Base-by-base conservation (phyloP, 2,888 invertebrate genomes). In the Choreutis nemorana region DNA sequence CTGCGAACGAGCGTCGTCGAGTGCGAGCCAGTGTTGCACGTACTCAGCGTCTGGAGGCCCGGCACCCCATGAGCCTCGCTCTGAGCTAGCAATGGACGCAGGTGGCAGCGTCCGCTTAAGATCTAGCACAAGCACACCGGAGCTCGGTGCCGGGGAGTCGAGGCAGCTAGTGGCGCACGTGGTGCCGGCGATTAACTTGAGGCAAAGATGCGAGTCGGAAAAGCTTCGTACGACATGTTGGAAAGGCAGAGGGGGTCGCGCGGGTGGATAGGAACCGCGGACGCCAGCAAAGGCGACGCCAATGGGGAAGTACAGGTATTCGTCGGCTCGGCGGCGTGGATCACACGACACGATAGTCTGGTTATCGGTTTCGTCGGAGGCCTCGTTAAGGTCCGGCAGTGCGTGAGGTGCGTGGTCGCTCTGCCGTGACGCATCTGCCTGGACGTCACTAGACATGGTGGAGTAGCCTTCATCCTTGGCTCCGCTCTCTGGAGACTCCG, bases 391-490 rank as follows among this genome's bases (percentile, higher is more conserved):
- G 51, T 88, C 88, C 38, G 89, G 88, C 5, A 89, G 59, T 5
- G 83, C 84, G 33, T 85, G 58, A 1, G 67, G 71, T 1, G 73
- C 77, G 37, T 82, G 72, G 46, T 83, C 83, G 34, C 83, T 84
- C 24, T 82, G 82, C 12, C 81, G 49, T 1, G 84, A 84, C 1
- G 86, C 85, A 47, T 88, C 88, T 1, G 86, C 86, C 59, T 90
- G 89, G 1, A 89, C 88, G 54, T 90, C 90, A 37, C 89, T 89
- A 7, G 90, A 90, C 90, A 90, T 90, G 3, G 90, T 90, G 34
- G 90, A 90, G 63, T 90, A 90, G 10, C 90, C 90, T 57, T 90
- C 90, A 71, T 90, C 90, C 42, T 89, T 83, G 41, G 88, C 88
- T 23, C 87, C 87, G 45, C 87, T 87, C 49, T 88, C 88, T 0